Conservation (phyloP, 2,113 vertebrate species). For the Ptilorrhoa leucosticta region DNA sequence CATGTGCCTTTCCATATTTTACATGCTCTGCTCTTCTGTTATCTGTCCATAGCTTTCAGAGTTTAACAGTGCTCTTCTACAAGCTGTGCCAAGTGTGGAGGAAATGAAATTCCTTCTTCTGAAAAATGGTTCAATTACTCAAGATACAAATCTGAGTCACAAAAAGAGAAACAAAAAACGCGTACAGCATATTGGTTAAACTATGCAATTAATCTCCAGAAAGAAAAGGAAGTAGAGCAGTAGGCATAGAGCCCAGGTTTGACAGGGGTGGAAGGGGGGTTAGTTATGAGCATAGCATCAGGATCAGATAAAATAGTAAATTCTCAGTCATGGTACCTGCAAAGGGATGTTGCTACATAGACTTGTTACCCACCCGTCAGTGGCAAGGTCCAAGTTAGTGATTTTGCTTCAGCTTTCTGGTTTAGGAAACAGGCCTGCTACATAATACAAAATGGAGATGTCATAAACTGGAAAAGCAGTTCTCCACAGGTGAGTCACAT, state of each 20-base stretch:
- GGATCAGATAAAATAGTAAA: neutral
- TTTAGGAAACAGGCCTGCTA: neutral
- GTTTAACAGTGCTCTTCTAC: neutral
- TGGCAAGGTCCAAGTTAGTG: neutral
- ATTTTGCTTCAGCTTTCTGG: neutral
- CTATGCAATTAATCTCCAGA: neutral
- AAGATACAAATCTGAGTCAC: neutral
- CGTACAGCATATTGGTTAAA: neutral
- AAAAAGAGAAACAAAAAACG: neutral
- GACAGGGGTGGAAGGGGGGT: fast-evolving
- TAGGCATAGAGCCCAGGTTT: neutral
- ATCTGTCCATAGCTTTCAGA: neutral
- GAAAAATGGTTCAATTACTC: neutral
- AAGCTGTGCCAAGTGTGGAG: neutral
- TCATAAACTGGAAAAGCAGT: neutral
- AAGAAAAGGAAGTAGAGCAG: neutral
- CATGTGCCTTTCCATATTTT: neutral
- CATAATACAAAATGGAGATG: fast-evolving
- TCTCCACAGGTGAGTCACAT: neutral
- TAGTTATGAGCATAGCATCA: neutral
- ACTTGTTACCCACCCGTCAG: neutral
- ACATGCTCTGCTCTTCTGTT: neutral
- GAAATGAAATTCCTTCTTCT: neutral
- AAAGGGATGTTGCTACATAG: neutral
- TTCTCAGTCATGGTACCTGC: neutral